phyloP scores from a whole-genome alignment of 2,888 invertebrate species.

The Spilosoma lubricipeda region DNA sequence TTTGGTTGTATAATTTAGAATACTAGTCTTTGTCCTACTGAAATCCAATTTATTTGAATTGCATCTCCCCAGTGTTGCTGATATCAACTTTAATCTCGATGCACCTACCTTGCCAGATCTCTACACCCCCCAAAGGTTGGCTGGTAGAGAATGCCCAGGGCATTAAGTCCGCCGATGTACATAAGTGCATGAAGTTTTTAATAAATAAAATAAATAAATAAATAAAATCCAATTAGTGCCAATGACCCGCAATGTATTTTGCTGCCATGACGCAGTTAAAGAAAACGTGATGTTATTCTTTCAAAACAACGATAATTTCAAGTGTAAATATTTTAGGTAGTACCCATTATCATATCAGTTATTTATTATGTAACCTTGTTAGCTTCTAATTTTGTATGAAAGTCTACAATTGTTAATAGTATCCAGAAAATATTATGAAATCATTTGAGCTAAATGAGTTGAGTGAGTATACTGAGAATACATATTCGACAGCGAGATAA shows the following conservation, averaged over 20 bases:
- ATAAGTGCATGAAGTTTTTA: too few species aligned
- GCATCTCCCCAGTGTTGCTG: too few species aligned
- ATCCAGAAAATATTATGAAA: background rate
- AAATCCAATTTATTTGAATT: constrained; percentile 1
- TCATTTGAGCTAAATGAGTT: background rate
- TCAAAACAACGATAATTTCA: constrained; percentile 7
- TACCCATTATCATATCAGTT: background rate
- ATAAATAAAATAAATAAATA: too few species aligned
- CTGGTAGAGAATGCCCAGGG: too few species aligned
- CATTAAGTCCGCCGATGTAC: too few species aligned
- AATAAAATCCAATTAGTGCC: constrained; percentile 1
- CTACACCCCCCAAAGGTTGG: too few species aligned
- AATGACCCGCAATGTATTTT: background rate
- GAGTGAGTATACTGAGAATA: background rate
- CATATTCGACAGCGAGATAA: background rate
- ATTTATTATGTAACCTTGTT: background rate
- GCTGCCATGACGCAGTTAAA: constrained; percentile 5
- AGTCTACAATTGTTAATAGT: background rate
- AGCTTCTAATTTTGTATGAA: background rate
- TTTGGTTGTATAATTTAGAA: background rate
- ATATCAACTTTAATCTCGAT: too few species aligned
- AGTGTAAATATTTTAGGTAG: constrained; percentile 3
- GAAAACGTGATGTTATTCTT: background rate
- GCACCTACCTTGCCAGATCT: too few species aligned
- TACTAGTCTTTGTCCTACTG: background rate